These are phyloP conservation scores for Corynorhinus townsendii DNA, from an alignment of 2,113 vertebrate genomes.

Conservation along the genomic window DNA sequence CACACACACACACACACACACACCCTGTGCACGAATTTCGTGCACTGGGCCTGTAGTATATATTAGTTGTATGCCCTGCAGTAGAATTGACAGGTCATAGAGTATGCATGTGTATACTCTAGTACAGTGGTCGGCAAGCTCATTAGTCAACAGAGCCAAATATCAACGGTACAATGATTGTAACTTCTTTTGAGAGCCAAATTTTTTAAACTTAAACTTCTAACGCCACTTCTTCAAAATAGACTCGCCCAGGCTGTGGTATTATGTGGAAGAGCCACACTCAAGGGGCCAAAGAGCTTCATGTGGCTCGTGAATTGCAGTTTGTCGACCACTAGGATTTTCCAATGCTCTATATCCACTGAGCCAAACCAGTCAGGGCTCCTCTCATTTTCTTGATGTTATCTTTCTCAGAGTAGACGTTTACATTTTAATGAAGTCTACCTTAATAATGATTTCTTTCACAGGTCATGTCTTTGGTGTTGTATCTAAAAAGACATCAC, in stretches of 20 bases:
- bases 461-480: background rate
- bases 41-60: background rate
- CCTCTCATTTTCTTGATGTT: background rate
- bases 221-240: too few species aligned
- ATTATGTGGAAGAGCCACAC: too few species aligned
- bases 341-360: background rate
- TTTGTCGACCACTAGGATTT: background rate
- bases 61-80: background rate
- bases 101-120: background rate
- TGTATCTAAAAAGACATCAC: background rate
- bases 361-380: background rate
- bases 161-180: too few species aligned
- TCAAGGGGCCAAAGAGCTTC: too few species aligned
- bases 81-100: background rate
- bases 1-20: too few species aligned
- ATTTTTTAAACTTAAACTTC: too few species aligned
- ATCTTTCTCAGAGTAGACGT: background rate
- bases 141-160: too few species aligned
- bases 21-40: too few species aligned
- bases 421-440: constrained; percentile 21
- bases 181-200: too few species aligned
- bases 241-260: too few species aligned
- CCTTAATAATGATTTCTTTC: background rate
- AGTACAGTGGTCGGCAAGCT: too few species aligned
- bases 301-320: too few species aligned